These are phyloP conservation scores for Eustalomyia histrio DNA, from an alignment of 2,888 invertebrate species.

Conservation along the genomic window DNA sequence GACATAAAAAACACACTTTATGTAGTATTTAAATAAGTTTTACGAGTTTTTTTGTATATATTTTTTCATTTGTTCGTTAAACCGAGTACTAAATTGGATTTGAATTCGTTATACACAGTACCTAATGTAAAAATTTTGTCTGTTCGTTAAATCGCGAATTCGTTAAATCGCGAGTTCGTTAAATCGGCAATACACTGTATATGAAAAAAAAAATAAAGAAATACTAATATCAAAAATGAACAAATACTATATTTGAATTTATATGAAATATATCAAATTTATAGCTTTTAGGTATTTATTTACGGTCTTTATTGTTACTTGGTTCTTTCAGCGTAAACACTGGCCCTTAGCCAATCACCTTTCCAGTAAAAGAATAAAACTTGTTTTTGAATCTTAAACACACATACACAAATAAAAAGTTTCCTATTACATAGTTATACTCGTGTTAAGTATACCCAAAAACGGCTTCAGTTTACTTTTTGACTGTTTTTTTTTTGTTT, in stretches of 20 bases:
- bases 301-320: neutral
- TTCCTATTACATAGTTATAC: conserved; percentile 28
- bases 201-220: neutral
- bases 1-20: no score
- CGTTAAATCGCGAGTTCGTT: no score
- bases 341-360: neutral
- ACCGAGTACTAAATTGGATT: no score
- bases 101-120: no score
- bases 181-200: no score
- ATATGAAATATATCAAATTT: conserved; percentile 42
- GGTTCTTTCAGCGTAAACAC: neutral
- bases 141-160: no score
- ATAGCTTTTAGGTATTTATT: conserved; percentile 38
- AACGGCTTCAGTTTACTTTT: conserved; percentile 14
- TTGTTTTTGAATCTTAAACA: conserved; percentile 23
- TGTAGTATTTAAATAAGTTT: no score
- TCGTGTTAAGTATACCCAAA: conserved; percentile 44
- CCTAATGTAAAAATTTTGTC: no score
- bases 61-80: no score
- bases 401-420: conserved; percentile 19
- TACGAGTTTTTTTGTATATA: no score
- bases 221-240: neutral
- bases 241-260: conserved; percentile 28
- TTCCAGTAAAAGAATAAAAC: conserved; percentile 9
- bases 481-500: neutral